Evolutionary conservation across 2,888 invertebrate species (phyloP).

Genomic region (Anthrax anthrax): DNA sequence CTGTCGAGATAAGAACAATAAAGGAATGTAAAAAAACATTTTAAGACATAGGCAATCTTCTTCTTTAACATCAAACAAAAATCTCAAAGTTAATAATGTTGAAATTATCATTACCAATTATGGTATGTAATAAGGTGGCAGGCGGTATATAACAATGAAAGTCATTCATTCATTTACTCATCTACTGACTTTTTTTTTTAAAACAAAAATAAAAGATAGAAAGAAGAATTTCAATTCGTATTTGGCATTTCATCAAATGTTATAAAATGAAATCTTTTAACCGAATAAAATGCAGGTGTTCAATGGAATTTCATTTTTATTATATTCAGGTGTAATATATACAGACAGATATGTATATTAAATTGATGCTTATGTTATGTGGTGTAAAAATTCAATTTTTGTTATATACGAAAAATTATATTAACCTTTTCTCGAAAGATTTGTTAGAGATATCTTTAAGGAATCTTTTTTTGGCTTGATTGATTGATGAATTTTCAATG

Average conservation of each 20-base stretch:
- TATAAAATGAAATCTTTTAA: background rate
- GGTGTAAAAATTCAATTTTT: too few relatives aligned
- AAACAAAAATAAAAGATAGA: background rate
- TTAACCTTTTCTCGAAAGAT: background rate
- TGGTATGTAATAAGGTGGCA: too few relatives aligned
- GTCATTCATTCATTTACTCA: background rate
- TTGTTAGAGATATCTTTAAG: background rate
- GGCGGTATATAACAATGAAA: conserved; percentile 2
- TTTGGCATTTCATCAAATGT: conserved; percentile 6
- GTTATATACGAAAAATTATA: too few relatives aligned
- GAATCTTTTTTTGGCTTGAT: background rate
- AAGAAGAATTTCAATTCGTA: conserved; percentile 5
- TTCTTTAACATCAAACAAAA: too few relatives aligned
- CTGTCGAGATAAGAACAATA: too few relatives aligned
- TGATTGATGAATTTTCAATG: background rate
- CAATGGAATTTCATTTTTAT: conserved; percentile 5
- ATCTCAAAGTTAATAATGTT: too few relatives aligned
- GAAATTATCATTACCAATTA: too few relatives aligned
- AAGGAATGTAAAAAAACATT: too few relatives aligned
- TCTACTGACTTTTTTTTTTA: background rate
- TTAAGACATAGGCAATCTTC: too few relatives aligned
- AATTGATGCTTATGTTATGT: too few relatives aligned
- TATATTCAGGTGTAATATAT: background rate
- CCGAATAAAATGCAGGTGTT: conserved; percentile 7
- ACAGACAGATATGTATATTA: background rate